Conservation (phyloP, 2,888 invertebrate genomes). For the Masnerella sp. region DNA sequence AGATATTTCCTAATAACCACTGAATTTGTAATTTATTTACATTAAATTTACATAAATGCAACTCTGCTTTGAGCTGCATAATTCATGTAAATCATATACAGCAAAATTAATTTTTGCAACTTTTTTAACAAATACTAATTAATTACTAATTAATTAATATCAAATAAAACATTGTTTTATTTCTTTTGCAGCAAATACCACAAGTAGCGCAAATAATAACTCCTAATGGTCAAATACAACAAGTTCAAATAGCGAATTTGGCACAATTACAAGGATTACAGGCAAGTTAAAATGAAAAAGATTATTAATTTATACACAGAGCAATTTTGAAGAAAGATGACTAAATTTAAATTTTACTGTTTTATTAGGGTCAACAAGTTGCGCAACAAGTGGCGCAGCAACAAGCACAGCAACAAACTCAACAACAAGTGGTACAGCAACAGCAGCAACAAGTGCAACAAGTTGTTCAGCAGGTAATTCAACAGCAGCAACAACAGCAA, state of each 20-base stretch:
- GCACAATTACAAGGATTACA: constrained; percentile 77
- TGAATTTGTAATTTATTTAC: not conserved
- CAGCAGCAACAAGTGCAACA: constrained; percentile 70
- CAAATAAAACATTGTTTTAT: constrained; percentile 3
- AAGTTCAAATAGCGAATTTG: constrained; percentile 89
- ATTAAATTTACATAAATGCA: not conserved
- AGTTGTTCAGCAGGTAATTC: constrained; percentile 71
- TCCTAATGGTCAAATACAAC: constrained; percentile 92
- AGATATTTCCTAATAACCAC: too few species aligned
- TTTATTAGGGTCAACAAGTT: constrained; percentile 73
- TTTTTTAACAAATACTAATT: not conserved
- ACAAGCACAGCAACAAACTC: constrained; percentile 68
- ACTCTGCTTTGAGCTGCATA: not conserved
- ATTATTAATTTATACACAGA: too few species aligned
- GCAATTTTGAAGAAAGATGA: too few species aligned
- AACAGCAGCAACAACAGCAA: constrained; percentile 69
- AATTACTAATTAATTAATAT: too few species aligned
- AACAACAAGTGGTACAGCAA: constrained; percentile 63
- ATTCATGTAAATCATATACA: not conserved
- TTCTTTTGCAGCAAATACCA: constrained; percentile 80
- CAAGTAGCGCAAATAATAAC: constrained; percentile 91
- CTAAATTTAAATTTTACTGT: too few species aligned
- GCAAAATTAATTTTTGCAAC: not conserved
- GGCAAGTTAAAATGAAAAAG: constrained; percentile 67
- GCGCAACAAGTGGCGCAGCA: constrained; percentile 71